A percentile compares a stretch with the other conserved stretches of the same genome.
Conservation (phyloP, 2,888 invertebrate genomes). For the Hirtodrosophila histrioides region DNA sequence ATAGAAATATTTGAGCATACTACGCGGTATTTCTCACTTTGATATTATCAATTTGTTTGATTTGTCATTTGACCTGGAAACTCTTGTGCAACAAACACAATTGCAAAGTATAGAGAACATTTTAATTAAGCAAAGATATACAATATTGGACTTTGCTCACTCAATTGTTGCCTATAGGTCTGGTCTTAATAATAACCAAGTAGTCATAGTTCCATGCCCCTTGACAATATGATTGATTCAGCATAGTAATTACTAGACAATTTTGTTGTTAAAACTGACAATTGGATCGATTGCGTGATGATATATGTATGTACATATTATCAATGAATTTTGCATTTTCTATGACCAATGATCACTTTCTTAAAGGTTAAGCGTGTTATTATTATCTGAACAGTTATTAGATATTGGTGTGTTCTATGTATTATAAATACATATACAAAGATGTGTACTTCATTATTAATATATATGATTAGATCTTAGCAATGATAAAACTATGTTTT, state of each 20-base stretch:
- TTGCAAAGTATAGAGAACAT: slow-evolving; percentile 45
- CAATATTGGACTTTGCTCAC: slow-evolving; percentile 62
- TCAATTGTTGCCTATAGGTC: slow-evolving; percentile 22
- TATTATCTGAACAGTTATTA: neutral
- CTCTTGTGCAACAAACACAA: slow-evolving; percentile 44
- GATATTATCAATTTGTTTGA: neutral
- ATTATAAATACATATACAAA: too few relatives aligned
- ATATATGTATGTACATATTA: neutral
- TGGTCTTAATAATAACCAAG: slow-evolving; percentile 49
- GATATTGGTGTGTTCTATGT: too few relatives aligned
- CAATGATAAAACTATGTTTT: too few relatives aligned
- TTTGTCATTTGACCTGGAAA: slow-evolving; percentile 33
- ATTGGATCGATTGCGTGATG: slow-evolving; percentile 11
- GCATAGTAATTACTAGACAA: slow-evolving; percentile 20
- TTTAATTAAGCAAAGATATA: slow-evolving; percentile 64
- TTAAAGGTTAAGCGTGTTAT: neutral
- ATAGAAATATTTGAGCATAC: neutral
- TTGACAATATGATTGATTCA: slow-evolving; percentile 51
- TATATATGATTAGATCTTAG: too few relatives aligned
- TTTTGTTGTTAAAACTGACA: neutral
- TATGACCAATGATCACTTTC: neutral
- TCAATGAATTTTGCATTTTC: neutral
- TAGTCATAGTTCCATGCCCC: slow-evolving; percentile 30
- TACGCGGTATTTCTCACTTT: neutral
- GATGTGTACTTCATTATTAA: too few relatives aligned